Conservation (phyloP, 2,888 invertebrate genomes). For the Lepidocyrtoides sp. region DNA sequence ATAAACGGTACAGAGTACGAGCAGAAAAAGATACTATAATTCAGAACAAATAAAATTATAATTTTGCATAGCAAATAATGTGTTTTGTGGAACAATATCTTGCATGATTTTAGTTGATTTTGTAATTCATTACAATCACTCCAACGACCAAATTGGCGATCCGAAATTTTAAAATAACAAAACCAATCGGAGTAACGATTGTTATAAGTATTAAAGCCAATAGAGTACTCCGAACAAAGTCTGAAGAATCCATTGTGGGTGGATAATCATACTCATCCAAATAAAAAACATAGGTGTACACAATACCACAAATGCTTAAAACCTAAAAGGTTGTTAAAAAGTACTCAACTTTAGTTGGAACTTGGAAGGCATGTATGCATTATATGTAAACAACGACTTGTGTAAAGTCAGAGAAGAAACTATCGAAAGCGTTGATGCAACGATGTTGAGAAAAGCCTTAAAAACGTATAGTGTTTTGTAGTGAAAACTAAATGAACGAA, state of each 20-base stretch:
- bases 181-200: slow-evolving; percentile 57
- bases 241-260: background rate
- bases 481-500: too few relatives aligned
- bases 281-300: background rate
- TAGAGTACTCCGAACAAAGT: too few relatives aligned
- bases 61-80: too few relatives aligned
- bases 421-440: too few relatives aligned
- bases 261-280: slow-evolving; percentile 28
- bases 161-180: slow-evolving; percentile 61
- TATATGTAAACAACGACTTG: too few relatives aligned
- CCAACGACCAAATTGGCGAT: slow-evolving; percentile 57
- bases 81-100: too few relatives aligned
- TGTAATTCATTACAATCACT: background rate
- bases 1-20: slow-evolving; percentile 48
- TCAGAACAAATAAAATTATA: background rate
- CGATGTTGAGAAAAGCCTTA: too few relatives aligned
- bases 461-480: slow-evolving; percentile 44
- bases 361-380: too few relatives aligned
- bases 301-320: background rate
- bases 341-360: too few relatives aligned
- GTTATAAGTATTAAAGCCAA: background rate
- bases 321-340: background rate
- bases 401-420: too few relatives aligned
- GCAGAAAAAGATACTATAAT: slow-evolving; percentile 54
- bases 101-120: background rate